Evolutionary conservation across 1,140 invertebrate species (phyloP), one percentile per base, ranked within the genome.

Genomic region (Lordiphosa clarofinis): DNA sequence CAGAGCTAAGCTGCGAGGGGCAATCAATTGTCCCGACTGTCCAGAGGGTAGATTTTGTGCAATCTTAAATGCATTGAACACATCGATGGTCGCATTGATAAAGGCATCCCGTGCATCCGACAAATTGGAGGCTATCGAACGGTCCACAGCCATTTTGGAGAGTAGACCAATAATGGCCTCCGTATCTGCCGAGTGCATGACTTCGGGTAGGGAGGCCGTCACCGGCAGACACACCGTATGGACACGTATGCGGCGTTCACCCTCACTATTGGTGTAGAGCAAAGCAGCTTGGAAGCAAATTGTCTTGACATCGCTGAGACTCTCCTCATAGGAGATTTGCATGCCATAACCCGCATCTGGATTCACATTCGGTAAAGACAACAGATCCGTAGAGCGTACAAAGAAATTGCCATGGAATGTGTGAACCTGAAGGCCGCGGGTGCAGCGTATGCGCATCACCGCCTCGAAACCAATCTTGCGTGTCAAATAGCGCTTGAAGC

Each of bases 371-470:
- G 99, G 97, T 60, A 99, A 90, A 33, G 96, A 97, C 12, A 99
- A 90, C 11, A 99, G 90, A 91, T 99, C 98, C 4, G 98, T 99
- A 0, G 98, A 99, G 12, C 99, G 92, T 35, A 99, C 98, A 90
- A 99, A 99, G 92, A 99, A 99, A 89, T 99, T 99, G 7, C 99
- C 99, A 91, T 99, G 98, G 92, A 99, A 99, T 68, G 97, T 98
- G 89, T 99, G 97, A 65, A 99, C 97, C 31, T 95, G 92, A 39
- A 99, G 90, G 11, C 98, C 96, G 89, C 94, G 92, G 6, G 97
- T 98, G 88, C 97, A 99, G 4, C 98, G 92, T 54, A 99, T 94
- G 84, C 99, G 92, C 96, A 99, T 98, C 1, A 99, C 98, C 36
- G 99, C 96, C 90, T 99, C 99, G 89, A 99, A 99, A 33, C 99